Percentiles rank a stretch among this genome's conserved stretches.
phyloP scores from a whole-genome alignment of 2,888 invertebrate species.

The Hydroisotoma schaefferi region DNA sequence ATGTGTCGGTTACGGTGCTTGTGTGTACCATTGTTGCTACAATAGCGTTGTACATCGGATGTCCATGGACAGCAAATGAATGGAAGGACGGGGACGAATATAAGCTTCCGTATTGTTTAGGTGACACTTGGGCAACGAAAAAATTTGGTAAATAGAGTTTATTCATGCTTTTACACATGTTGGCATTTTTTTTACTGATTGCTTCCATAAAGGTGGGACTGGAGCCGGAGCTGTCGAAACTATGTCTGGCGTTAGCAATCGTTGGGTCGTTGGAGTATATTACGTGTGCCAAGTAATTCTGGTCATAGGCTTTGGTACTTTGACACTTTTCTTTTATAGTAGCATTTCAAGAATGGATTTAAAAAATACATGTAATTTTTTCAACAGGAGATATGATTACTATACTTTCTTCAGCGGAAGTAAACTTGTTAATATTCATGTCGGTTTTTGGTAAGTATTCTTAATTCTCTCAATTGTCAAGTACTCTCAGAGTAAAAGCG shows the following conservation, averaged over 20 bases:
- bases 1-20: slow-evolving; percentile 5
- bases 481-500: not conserved
- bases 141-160: not conserved
- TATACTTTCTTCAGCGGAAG: not conserved
- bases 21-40: slow-evolving; percentile 18
- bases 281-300: slow-evolving; percentile 17
- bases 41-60: slow-evolving; percentile 16
- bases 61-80: slow-evolving; percentile 18
- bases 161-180: no score
- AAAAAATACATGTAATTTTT: no score
- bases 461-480: not conserved
- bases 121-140: slow-evolving; percentile 5
- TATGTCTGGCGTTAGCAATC: not conserved
- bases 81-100: slow-evolving; percentile 29
- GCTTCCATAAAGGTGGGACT: no score
- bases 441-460: slow-evolving; percentile 14
- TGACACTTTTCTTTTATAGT: no score
- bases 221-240: no score
- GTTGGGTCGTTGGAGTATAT: slow-evolving; percentile 17
- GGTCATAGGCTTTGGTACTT: slow-evolving; percentile 19
- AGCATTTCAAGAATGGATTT: no score
- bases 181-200: no score
- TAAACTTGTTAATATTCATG: slow-evolving; percentile 11
- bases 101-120: slow-evolving; percentile 21
- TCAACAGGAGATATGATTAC: slow-evolving; percentile 18